Percentiles rank a stretch among this genome's conserved stretches.
Conservation (phyloP, 2,797 vertebrate species). For the Cyprinodon diabolis region DNA sequence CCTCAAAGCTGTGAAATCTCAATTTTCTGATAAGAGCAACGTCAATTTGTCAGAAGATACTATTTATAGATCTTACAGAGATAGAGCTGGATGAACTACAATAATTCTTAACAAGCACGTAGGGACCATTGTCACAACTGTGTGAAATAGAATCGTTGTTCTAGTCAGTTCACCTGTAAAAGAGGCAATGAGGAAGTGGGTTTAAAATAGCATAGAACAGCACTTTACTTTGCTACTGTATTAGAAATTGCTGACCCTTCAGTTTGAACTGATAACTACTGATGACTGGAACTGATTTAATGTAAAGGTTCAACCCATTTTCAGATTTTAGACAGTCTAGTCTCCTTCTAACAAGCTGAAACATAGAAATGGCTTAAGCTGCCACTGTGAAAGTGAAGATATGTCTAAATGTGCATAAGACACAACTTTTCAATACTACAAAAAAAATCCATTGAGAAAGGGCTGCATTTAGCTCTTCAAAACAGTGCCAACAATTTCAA, state of each 20-base stretch:
- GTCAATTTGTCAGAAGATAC: conserved; percentile 79
- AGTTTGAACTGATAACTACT: conserved; percentile 55
- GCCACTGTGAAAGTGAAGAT: background rate
- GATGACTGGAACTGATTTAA: conserved; percentile 55
- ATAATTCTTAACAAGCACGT: conserved; percentile 71
- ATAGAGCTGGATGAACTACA: conserved; percentile 58
- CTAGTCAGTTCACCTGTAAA: conserved; percentile 55
- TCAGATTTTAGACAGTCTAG: conserved; percentile 30
- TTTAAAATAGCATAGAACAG: conserved; percentile 50
- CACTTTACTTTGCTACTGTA: conserved; percentile 44
- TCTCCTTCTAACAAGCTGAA: conserved; percentile 17
- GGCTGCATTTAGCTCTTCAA: background rate
- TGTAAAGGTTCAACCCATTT: conserved; percentile 59
- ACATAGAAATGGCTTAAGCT: conserved; percentile 20
- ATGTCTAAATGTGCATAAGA: conserved; percentile 12
- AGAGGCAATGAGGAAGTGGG: conserved; percentile 57
- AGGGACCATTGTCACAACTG: conserved; percentile 58
- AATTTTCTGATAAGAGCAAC: conserved; percentile 83
- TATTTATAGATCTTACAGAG: conserved; percentile 79
- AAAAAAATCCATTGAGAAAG: background rate
- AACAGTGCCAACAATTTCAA: background rate
- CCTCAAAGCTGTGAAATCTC: conserved; percentile 77
- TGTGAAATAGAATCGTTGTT: conserved; percentile 54
- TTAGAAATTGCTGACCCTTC: conserved; percentile 52
- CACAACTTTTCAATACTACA: conserved; percentile 1